These are phyloP conservation scores for Ranitomeya imitator DNA, from an alignment of 2,113 vertebrate species.

Conservation along the genomic window DNA sequence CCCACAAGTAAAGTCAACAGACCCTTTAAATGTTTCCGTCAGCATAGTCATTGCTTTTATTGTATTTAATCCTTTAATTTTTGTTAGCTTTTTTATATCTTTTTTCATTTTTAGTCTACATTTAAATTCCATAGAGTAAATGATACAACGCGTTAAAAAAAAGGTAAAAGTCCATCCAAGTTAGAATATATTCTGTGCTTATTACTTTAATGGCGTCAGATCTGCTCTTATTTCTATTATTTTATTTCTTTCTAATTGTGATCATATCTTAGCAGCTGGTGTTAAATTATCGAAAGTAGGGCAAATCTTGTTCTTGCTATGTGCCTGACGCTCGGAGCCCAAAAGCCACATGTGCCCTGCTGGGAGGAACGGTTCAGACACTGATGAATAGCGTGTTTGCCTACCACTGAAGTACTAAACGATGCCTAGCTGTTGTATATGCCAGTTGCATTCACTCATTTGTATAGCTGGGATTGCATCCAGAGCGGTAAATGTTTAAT, in stretches of 20 bases:
- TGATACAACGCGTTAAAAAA: neutral
- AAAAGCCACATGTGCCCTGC: slow-evolving; percentile 4
- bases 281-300: neutral
- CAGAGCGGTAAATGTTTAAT: slow-evolving; percentile 39
- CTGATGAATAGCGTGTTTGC: neutral
- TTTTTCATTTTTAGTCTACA: neutral
- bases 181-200: neutral
- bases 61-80: neutral
- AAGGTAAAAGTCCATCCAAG: neutral
- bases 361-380: neutral
- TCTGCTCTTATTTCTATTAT: slow-evolving; percentile 6
- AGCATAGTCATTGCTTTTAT: too few species aligned
- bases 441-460: neutral
- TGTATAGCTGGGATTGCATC: slow-evolving; percentile 18
- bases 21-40: too few species aligned
- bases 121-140: neutral
- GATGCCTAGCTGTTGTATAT: neutral
- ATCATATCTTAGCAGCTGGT: slow-evolving; percentile 6
- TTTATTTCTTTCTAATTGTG: neutral
- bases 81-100: neutral
- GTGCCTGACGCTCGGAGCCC: neutral
- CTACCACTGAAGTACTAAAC: slow-evolving; percentile 13
- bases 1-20: too few species aligned
- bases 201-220: neutral
- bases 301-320: neutral